phyloP scores from a whole-genome alignment of 2,797 vertebrate genomes.

The Emys orbicularis region DNA sequence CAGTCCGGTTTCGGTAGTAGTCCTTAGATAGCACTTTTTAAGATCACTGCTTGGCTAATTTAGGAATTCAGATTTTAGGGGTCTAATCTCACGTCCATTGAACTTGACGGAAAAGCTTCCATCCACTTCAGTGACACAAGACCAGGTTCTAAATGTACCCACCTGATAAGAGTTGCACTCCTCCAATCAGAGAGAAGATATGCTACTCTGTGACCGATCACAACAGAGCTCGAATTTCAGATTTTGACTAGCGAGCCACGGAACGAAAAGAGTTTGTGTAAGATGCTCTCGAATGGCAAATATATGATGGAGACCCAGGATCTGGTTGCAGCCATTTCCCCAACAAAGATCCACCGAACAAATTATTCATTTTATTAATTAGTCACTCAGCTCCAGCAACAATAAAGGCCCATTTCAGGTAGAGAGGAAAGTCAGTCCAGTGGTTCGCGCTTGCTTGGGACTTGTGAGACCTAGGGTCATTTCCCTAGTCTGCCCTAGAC shows the following conservation, averaged over 20 bases:
- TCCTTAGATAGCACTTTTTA: not conserved
- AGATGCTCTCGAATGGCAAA: not conserved
- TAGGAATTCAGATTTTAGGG: not conserved
- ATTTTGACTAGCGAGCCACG: not conserved
- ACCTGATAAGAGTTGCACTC: not conserved
- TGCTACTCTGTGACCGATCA: not conserved
- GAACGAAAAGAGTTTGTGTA: not conserved
- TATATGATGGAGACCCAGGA: not conserved
- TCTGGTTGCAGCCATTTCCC: not conserved
- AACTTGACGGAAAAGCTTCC: not conserved
- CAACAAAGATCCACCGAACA: not conserved
- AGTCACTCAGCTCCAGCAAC: not conserved
- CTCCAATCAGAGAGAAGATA: not conserved
- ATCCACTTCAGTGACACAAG: not conserved
- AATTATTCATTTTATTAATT: not conserved
- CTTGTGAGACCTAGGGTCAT: not conserved
- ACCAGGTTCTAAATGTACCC: not conserved
- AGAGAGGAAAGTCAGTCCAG: not conserved
- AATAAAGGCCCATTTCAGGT: not conserved
- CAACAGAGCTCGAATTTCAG: not conserved
- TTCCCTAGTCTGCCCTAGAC: not conserved
- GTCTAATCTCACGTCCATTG: not conserved
- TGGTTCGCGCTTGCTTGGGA: not conserved
- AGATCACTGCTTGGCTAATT: not conserved
- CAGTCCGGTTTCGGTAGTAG: not conserved